Percentiles rank a stretch among this genome's conserved stretches.
These are phyloP conservation scores for Cyphomyrus discorhynchus DNA, from an alignment of 2,113 vertebrate species.

Conservation along the genomic window DNA sequence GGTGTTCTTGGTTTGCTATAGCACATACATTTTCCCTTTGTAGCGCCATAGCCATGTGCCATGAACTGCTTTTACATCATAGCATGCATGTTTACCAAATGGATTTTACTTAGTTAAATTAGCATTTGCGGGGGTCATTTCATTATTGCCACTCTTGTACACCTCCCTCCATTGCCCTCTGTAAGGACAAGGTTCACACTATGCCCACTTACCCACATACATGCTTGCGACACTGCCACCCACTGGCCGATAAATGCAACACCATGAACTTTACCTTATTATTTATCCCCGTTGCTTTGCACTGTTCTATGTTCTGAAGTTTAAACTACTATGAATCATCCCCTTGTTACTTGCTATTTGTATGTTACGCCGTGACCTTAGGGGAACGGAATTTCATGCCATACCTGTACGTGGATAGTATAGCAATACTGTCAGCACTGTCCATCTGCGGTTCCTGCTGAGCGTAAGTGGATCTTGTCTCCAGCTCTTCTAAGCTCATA, in stretches of 20 bases:
- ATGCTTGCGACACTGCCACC: neutral
- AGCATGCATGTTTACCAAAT: neutral
- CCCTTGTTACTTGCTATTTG: neutral
- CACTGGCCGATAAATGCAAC: neutral
- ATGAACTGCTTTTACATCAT: neutral
- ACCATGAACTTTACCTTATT: neutral
- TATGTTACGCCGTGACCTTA: neutral
- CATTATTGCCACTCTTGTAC: neutral
- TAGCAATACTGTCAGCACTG: neutral
- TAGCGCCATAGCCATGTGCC: neutral
- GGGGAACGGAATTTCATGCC: neutral
- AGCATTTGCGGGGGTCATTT: neutral
- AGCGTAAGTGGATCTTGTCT: neutral
- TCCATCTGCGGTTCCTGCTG: neutral
- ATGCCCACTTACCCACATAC: neutral
- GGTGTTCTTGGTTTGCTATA: neutral
- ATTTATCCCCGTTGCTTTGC: neutral
- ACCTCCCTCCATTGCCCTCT: too few relatives aligned
- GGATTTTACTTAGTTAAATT: neutral
- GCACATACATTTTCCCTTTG: neutral
- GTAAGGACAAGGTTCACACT: neutral
- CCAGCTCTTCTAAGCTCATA: neutral
- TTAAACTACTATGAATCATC: neutral
- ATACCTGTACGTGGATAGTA: neutral
- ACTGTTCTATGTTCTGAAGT: neutral